Evolutionary conservation across 2,888 invertebrate genomes (phyloP), one percentile per base, ranked within the genome.

Genomic region (Anarsia innoxiella): DNA sequence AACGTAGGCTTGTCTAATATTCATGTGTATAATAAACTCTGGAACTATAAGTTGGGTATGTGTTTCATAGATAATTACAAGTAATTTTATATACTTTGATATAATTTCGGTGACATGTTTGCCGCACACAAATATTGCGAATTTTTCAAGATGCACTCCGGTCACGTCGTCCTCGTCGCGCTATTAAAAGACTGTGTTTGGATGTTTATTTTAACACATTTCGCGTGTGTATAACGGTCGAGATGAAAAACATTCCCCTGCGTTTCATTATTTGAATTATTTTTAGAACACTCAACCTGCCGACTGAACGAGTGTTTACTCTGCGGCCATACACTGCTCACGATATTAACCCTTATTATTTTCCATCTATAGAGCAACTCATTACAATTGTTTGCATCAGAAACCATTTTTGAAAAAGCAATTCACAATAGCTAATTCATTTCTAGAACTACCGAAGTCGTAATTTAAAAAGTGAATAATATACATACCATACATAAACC

Each of bases 191-290:
- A 74, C 69, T 67, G 48, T 66, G 75, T 80, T 78, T 80, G 63
- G 74, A 64, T 79, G 74, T 82, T 83, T 84, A 79, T 80, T 82
- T 77, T 84, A 82, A 79, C 83, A 77, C 78, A 79, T 79, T 84
- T 83, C 64, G 84, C 83, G 73, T 72, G 67, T 70, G 72, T 77
- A 68, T 76, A 83, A 78, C 79, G 69, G 66, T 64, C 59, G 78
- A 79, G 83, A 83, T 82, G 82, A 82, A 82, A 82, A 82, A 83
- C 84, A 84, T 79, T 82, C 76, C 74, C 84, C 82, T 74, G 80
- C 67, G 77, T 78, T 82, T 83, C 78, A 82, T 82, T 82, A 79
- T 80, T 79, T 70, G 66, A 64, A 71, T 65, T 84, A 84, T 82
- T 79, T 83, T 79, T 83, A 84, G 77, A 69, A 64, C 69, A 70